Conservation (phyloP, 2,113 vertebrate species). For the Microcebus ravelobensis region DNA sequence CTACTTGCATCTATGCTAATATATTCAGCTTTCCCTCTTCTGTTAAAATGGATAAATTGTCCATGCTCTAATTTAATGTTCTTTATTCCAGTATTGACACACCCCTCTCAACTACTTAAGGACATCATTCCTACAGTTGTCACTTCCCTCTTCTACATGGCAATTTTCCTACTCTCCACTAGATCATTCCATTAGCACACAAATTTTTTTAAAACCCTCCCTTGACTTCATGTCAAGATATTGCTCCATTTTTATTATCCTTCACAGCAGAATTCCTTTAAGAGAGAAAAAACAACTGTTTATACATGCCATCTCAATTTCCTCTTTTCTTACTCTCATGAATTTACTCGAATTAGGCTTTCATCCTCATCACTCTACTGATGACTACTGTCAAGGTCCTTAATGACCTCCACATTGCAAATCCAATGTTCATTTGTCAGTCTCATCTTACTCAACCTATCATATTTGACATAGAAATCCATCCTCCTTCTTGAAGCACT, state of each 20-base stretch:
- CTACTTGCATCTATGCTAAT: not conserved
- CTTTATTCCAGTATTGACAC: not conserved
- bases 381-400: not conserved
- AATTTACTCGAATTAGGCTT: not conserved
- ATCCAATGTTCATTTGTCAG: not conserved
- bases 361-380: not conserved
- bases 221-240: not conserved
- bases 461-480: not conserved
- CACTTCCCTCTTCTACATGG: not conserved
- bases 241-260: slow-evolving; percentile 1
- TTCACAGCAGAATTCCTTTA: not conserved
- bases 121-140: not conserved
- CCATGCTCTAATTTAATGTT: not conserved
- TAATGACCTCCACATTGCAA: not conserved
- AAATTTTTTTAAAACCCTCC: not conserved
- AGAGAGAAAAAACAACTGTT: not conserved
- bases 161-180: not conserved
- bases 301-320: not conserved
- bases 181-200: not conserved
- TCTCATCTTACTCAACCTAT: not conserved
- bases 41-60: not conserved
- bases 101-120: not conserved
- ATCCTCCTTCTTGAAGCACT: not conserved
- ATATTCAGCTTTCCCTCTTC: not conserved
- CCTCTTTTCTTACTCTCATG: not conserved